Evolutionary conservation across 2,113 vertebrate genomes (phyloP), one percentile per base, ranked within the genome.

Genomic region (Phocoena phocoena): DNA sequence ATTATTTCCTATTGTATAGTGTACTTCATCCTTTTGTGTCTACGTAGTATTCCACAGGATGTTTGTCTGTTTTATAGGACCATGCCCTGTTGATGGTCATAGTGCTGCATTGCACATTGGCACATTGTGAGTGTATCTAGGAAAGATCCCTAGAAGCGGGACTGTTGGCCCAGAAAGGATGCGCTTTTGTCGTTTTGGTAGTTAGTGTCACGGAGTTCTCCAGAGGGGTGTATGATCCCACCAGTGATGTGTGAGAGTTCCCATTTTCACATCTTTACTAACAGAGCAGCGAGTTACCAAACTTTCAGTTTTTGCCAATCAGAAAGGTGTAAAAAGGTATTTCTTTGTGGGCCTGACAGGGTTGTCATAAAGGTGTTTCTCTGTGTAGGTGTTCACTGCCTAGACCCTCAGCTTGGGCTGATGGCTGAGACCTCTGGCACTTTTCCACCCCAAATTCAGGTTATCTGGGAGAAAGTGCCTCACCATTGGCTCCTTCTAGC

Each of bases 161-260:
- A 38, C 62, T 20, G 36, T 60, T n/a, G 12, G 4, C 4, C 76
- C 25, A 26, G 71, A 33, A 31, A 5, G 38, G 36, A 2, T 28
- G 23, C 21, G 14, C 28, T 15, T 25, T 25, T n/a, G 28, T 28
- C 44, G 18, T 74, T 81, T 65, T 36, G 67, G 53, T 5, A 53
- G 50, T 8, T 58, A 58, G 26, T n/a, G 18, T 25, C 67, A 15
- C 4, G 1, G 36, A 20, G 28, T 41, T 70, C 36, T 14, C 50
- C 50, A 60, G 28, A 38, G 89, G 53, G 41, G 11, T 14, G 36
- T 60, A 44, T 31, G 44, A 44, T 74, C 31, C 71, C 33, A 7
- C 18, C 1, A 14, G 12, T 1, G 1, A 1, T 28, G 6, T 21
- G 3, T 36, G 20, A 12, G 38, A 25, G 25, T 62, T 70, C 33